Evolutionary conservation across 2,113 vertebrate species (phyloP).

Genomic region (Corythoichthys haematopterus): DNA sequence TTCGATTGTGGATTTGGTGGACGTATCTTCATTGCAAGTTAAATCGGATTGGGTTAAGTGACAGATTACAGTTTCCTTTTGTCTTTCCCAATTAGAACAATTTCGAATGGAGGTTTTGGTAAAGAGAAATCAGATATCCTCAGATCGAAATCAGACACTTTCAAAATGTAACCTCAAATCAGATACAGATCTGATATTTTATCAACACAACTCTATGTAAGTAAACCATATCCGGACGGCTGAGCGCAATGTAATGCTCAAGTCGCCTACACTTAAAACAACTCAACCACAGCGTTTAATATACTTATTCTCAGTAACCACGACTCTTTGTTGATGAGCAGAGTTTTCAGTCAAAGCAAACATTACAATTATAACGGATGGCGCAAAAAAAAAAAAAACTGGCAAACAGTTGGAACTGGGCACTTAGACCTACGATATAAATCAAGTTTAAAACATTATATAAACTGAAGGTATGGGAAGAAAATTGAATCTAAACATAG

Average conservation of each 20-base stretch:
- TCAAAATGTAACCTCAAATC: background rate
- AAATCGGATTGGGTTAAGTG: background rate
- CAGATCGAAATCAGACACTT: background rate
- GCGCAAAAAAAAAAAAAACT: constrained; percentile 39
- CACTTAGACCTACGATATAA: background rate
- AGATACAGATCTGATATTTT: background rate
- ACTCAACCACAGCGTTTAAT: no score
- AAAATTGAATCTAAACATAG: constrained; percentile 43
- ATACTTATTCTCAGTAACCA: no score
- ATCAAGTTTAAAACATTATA: constrained; percentile 13
- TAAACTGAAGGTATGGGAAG: constrained; percentile 32
- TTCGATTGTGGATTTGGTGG: constrained; percentile 29
- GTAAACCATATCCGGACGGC: background rate
- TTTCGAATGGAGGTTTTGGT: background rate
- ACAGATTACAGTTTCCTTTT: background rate
- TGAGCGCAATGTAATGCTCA: background rate
- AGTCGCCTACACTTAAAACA: no score
- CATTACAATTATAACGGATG: background rate
- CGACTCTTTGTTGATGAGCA: no score
- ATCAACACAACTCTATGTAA: no score
- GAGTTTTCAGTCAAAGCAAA: background rate
- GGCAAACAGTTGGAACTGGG: background rate
- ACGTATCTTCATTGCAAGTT: constrained; percentile 18
- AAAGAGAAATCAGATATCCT: background rate
- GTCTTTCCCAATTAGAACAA: background rate